Percentiles rank a stretch among this genome's conserved stretches.
These are phyloP conservation scores for Machimus rusticus DNA, from an alignment of 2,888 invertebrate genomes.

Conservation along the genomic window DNA sequence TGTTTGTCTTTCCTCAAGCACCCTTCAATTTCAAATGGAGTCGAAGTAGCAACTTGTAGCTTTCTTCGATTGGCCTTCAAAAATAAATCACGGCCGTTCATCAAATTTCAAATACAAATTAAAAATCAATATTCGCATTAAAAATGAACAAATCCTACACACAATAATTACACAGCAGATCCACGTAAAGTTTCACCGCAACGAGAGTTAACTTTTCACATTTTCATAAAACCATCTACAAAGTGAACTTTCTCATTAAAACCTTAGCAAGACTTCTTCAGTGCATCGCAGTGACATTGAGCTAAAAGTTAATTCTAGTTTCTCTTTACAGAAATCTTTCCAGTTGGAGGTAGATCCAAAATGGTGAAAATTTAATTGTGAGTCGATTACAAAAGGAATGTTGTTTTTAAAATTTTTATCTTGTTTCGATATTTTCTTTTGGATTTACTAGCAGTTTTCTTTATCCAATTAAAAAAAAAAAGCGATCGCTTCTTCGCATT, in stretches of 20 bases:
- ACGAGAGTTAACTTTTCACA: not conserved
- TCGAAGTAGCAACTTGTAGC: not conserved
- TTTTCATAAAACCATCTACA: not conserved
- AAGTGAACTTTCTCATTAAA: not conserved
- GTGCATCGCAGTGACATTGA: not conserved
- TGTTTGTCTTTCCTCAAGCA: not conserved
- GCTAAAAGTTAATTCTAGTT: not conserved
- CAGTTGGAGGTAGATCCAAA: not conserved
- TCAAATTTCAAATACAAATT: not conserved
- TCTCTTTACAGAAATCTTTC: constrained; percentile 4
- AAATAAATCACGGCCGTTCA: not conserved
- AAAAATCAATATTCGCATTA: not conserved
- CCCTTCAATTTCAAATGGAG: not conserved
- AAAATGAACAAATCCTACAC: not conserved
- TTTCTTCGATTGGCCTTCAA: not conserved
- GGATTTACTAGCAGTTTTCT: not conserved
- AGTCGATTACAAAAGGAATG: not conserved
- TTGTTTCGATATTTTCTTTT: not conserved
- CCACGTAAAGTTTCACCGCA: not conserved
- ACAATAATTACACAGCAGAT: not conserved
- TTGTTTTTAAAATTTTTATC: not conserved
- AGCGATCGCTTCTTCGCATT: not conserved
- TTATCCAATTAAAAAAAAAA: not conserved
- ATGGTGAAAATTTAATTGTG: constrained; percentile 26
- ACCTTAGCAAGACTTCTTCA: not conserved